Evolutionary conservation across 2,797 vertebrate genomes (phyloP).

Genomic region (Miichthys miiuy): DNA sequence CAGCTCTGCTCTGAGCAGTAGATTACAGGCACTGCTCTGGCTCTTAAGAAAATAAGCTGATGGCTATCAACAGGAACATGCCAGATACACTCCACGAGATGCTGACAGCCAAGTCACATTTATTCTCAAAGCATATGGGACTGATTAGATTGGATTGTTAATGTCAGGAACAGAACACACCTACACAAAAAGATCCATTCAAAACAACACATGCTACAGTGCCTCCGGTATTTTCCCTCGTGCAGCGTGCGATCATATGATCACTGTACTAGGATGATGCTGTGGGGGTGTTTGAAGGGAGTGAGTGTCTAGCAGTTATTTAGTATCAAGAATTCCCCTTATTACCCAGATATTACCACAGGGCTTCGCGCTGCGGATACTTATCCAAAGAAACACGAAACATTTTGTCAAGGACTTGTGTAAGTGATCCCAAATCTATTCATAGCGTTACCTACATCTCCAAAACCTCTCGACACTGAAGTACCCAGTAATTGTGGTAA

Average conservation of each 20-base stretch:
- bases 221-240: conserved; percentile 26
- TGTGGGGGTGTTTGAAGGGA: conserved; percentile 49
- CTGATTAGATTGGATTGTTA: conserved; percentile 34
- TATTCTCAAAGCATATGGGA: conserved; percentile 24
- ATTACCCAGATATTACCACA: conserved; percentile 32
- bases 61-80: conserved; percentile 46
- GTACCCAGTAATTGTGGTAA: conserved; percentile 6
- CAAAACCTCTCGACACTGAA: conserved; percentile 6
- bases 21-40: conserved; percentile 33
- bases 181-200: conserved; percentile 26
- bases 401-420: conserved; percentile 17
- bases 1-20: conserved; percentile 21
- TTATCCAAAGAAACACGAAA: conserved; percentile 23
- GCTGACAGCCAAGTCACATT: conserved; percentile 42
- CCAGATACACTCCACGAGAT: conserved; percentile 35
- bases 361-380: conserved; percentile 4
- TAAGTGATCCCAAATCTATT: conserved; percentile 22
- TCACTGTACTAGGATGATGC: conserved; percentile 30
- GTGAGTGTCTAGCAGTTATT: conserved; percentile 11
- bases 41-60: conserved; percentile 32
- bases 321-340: conserved; percentile 22
- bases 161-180: conserved; percentile 33
- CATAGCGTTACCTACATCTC: not conserved
- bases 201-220: conserved; percentile 19
- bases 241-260: conserved; percentile 24